Base-by-base conservation (phyloP, 2,797 vertebrate genomes). In the Lagodon rhomboides region DNA sequence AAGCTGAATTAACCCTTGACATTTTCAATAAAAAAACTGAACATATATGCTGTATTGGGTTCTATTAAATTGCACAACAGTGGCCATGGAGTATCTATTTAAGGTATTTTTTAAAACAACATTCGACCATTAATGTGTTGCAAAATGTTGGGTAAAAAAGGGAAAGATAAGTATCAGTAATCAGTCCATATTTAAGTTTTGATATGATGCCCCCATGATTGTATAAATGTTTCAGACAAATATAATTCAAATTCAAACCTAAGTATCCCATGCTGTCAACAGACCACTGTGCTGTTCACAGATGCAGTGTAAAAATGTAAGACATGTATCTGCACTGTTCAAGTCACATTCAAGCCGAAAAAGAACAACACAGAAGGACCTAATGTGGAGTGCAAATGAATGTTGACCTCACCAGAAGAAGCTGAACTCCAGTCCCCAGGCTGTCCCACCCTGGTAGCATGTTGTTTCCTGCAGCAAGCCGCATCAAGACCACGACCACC, bases 371-470 rank as follows among this genome's bases (percentile, higher is more conserved):
- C 17, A 49, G 17, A 50, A 55, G 8, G 18, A 20, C 46, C 5
- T 25, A 27, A 47, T 46, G 1, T 5, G 8, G 1, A 8, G 34
- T 30, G 10, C 11, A 68, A 79, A 12, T 53, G 8, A 20, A 43
- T 25, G 23, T 23, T 79, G 74, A 49, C 20, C 79, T 97, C 94
- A 99, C 98, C 96, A 99, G 74, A 78, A 99, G 93, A 65, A 99
- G 97, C 92, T 95, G 97, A 85, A 97, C 94, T 84, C 97, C 97
- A 16, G 95, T 98, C 68, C 98, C 95, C 38, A 99, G 91, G 80
- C 81, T 93, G 79, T 95, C 95, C 95, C 97, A 98, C 87, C 96
- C 97, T 80, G 94, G 95, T 2, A 95, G 63, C 11, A 90, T 89
- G 68, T 88, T 87, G 77, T 88, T 94, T 73, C 95, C 91, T 67